Conservation (phyloP, 1,140 invertebrate genomes). For the Akabosia matsudoensis region DNA sequence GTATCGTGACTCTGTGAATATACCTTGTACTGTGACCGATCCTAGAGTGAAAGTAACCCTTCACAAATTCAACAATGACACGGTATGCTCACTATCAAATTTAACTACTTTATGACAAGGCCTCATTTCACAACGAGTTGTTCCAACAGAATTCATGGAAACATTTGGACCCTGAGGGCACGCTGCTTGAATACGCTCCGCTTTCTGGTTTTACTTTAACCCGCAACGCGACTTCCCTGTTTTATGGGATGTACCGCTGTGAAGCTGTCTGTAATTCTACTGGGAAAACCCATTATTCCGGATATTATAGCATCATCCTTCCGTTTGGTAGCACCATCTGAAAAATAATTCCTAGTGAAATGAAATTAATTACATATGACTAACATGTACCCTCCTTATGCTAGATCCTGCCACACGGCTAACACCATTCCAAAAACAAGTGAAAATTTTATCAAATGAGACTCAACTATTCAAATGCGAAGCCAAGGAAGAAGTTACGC, state of each 20-base stretch:
- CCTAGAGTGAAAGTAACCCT: slow-evolving; percentile 24
- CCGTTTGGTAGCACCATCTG: slow-evolving; percentile 35
- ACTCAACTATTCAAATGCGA: slow-evolving; percentile 35
- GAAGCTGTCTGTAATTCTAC: slow-evolving; percentile 3
- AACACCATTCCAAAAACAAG: slow-evolving; percentile 34
- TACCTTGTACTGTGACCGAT: slow-evolving; percentile 25
- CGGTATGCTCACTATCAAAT: not conserved
- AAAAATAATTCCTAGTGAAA: no score
- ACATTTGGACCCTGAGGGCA: not conserved
- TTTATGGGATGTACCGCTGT: slow-evolving; percentile 7
- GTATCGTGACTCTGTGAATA: slow-evolving; percentile 30
- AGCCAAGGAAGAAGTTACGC: slow-evolving; percentile 34
- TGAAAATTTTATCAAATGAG: slow-evolving; percentile 33
- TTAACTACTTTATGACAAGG: not conserved
- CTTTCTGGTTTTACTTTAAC: not conserved
- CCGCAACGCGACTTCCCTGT: not conserved
- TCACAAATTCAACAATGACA: slow-evolving; percentile 13
- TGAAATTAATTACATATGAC: no score
- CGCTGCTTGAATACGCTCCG: not conserved
- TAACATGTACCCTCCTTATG: not conserved
- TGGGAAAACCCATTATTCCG: not conserved
- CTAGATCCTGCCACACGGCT: slow-evolving; percentile 23
- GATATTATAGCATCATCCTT: slow-evolving; percentile 18
- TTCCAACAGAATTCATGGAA: slow-evolving; percentile 12
- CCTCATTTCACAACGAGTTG: no score